Evolutionary conservation across 2,888 invertebrate species (phyloP), one percentile per base, ranked within the genome.

Genomic region (Drosophila planitibia): DNA sequence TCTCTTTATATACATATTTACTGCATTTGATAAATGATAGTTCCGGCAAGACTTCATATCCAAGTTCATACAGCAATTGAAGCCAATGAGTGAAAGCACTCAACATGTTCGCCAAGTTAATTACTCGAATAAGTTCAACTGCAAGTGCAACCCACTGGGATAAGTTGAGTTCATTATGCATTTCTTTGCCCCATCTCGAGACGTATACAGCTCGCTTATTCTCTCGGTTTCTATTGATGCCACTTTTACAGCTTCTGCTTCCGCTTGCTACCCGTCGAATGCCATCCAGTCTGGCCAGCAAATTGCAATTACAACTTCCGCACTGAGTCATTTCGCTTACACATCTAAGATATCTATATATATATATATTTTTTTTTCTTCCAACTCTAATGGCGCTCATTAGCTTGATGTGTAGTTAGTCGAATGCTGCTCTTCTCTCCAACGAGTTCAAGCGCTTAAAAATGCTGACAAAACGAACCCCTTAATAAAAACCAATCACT

Each of bases 291-390:
- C 54, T 70, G 52, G 51, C 14, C 35, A 33, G 22, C 69, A 65
- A 78, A 72, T 35, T 74, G 85, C 81, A 80, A 85, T 88, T 88
- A 85, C 80, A 82, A 85, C 81, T 82, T 85, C 85, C 85, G 90
- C 62, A 62, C 70, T 90, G 80, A 80, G 62, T 89, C 88, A 84
- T 64, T 51, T 51, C 35, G 32, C 41, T 30, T 6, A 44, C 41
- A 58, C 22, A 58, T 41, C 39, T 30, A 25, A 28, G 7, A 41
- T 44, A 39, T 16, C 33, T 41, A 22, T 35, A n/a, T 35, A 4
- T 32, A 14, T 14, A 32, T 22, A 33, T 35, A 16, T 4, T 3
- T 0, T 22, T 33, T n/a, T 63, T 62, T 51, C 54, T 51, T 53
- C 53, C 25, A 62, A 62, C 72, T 77, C 70, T 82, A 79, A 79